Base-by-base conservation (phyloP, 2,797 vertebrate genomes). In the Hypotaenidia philippensis region DNA sequence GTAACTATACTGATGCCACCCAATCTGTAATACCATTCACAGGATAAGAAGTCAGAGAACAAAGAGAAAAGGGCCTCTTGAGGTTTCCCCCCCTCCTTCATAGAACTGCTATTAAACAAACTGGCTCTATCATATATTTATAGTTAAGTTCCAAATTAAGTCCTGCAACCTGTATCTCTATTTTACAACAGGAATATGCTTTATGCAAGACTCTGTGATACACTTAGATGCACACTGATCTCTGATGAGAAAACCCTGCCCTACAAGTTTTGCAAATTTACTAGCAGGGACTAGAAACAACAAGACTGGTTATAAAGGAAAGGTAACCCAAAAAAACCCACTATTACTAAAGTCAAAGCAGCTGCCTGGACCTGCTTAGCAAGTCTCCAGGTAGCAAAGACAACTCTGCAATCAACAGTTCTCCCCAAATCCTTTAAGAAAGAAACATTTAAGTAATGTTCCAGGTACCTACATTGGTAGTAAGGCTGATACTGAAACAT, bases 271-370 rank as follows among this genome's bases (percentile, higher is more conserved):
- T 65, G 10, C 13, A 41, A 5, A 70, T 60, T 61, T 56, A 59
- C 49, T 11, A 25, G 14, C 2, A 16, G 86, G 31, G 27, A 60
- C 14, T 20, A 53, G 27, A 61, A 41, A 26, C 8, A 81, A 14
- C 4, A 49, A 17, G 27, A 52, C 29, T 63, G 13, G 10, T 55
- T 44, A 47, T 0, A 70, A 12, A 74, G 1, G 5, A 56, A 70
- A 44, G 5, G 11, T 0, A 56, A 19, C 10, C 7, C 8, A 5
- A 5, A 22, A 53, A 45, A 45, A 45, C 11, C 26, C 2, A 5
- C 3, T 25, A 17, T 14, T 29, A 13, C 19, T 40, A 26, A 19
- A 34, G 29, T 10, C 20, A 71, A 79, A 65, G 41, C 25, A 69
- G 57, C 11, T 41, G 32, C 16, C 31, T 71, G 27, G 22, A 76